A percentile compares a stretch with the other conserved stretches of the same genome.
Evolutionary conservation across 92 coral and sea anemone species (phyloP).

Genomic region (Galaxea fascicularis): DNA sequence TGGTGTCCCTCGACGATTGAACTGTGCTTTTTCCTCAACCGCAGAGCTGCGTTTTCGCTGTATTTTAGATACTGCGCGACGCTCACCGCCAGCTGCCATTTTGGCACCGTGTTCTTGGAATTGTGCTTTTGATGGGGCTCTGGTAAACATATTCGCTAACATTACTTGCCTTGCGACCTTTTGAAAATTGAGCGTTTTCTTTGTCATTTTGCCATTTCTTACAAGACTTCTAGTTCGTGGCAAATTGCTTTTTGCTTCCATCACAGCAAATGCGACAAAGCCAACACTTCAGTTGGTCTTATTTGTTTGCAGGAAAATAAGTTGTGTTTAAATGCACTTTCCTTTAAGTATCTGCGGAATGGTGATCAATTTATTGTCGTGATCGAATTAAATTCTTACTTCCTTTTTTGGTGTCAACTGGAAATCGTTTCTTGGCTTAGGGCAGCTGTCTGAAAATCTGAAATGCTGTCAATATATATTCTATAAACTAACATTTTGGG

Average conservation of each 20-base stretch:
- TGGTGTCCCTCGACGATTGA: conserved; percentile 68
- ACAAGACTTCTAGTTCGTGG: neutral
- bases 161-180: conserved; percentile 71
- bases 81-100: conserved; percentile 18
- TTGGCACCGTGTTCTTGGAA: neutral
- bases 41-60: neutral
- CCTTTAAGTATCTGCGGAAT: neutral
- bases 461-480: neutral
- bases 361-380: neutral
- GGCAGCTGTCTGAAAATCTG: neutral
- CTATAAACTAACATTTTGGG: neutral
- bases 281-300: neutral
- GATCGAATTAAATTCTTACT: neutral
- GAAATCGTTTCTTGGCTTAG: neutral
- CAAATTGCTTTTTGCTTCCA: conserved; percentile 14
- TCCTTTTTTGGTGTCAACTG: neutral
- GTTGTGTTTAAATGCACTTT: neutral
- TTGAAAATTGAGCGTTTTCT: conserved; percentile 42
- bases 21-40: conserved; percentile 1
- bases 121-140: conserved; percentile 1
- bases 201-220: conserved; percentile 25
- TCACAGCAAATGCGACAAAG: neutral
- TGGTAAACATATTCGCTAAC: conserved; percentile 73
- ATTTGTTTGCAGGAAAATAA: neutral
- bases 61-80: neutral